Evolutionary conservation across 2,888 invertebrate species (phyloP).

Genomic region (Watsonalla binaria): DNA sequence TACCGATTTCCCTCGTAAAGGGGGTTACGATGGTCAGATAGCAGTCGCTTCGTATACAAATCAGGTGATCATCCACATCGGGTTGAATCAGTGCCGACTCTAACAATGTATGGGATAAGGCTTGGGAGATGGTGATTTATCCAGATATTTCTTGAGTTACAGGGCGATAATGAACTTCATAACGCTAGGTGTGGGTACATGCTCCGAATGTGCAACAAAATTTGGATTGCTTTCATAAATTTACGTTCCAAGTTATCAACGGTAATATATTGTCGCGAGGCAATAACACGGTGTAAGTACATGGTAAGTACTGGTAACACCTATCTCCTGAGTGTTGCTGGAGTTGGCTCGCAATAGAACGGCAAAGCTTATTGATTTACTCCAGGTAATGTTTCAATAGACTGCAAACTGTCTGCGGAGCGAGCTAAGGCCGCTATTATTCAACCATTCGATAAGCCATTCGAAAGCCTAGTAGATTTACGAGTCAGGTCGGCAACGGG

Average conservation of each 20-base stretch:
- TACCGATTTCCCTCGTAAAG: too few species aligned
- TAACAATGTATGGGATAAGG: too few species aligned
- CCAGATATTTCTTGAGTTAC: too few species aligned
- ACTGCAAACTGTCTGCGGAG: conserved; percentile 19
- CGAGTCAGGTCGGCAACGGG: neutral
- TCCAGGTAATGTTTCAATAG: conserved; percentile 36
- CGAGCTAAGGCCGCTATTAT: neutral
- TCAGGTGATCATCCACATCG: too few species aligned
- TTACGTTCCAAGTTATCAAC: neutral
- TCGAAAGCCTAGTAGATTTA: neutral
- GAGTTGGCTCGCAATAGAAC: conserved; percentile 9
- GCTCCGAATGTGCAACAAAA: too few species aligned
- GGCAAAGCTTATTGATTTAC: conserved; percentile 33
- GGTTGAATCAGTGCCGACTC: too few species aligned
- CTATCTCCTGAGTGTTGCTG: neutral
- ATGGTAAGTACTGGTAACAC: conserved; percentile 5
- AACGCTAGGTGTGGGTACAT: too few species aligned
- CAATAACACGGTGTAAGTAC: neutral
- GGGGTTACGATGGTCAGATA: too few species aligned
- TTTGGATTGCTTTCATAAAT: too few species aligned
- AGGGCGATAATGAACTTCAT: too few species aligned
- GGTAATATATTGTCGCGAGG: neutral
- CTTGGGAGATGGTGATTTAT: too few species aligned
- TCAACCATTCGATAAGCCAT: neutral
- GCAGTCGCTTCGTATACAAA: too few species aligned